Evolutionary conservation across 2,797 vertebrate species (phyloP).

Genomic region (Rhinogobio ventralis): DNA sequence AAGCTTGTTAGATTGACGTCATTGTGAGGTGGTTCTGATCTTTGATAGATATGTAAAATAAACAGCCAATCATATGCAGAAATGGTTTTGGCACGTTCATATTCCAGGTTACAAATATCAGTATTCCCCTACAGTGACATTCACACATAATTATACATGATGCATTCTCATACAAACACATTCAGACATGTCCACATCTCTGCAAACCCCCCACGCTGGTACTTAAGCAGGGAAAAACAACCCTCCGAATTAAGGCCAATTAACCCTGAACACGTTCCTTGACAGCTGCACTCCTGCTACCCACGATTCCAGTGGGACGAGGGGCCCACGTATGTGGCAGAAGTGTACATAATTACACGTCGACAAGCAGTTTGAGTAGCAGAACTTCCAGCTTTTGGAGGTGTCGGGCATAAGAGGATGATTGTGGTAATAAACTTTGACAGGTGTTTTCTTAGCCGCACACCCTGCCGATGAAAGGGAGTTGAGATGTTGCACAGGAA

Average conservation of each 20-base stretch:
- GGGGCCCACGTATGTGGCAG: slow-evolving; percentile 33
- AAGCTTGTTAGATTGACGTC: slow-evolving; percentile 7
- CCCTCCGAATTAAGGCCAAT: slow-evolving; percentile 62
- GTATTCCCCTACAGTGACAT: slow-evolving; percentile 37
- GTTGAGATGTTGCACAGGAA: slow-evolving; percentile 18
- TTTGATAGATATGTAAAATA: slow-evolving; percentile 49
- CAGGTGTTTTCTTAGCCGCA: slow-evolving; percentile 33
- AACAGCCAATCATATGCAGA: slow-evolving; percentile 52
- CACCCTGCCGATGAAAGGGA: slow-evolving; percentile 1
- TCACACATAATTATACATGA: slow-evolving; percentile 47
- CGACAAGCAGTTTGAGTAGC: slow-evolving; percentile 11
- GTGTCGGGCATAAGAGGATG: neutral
- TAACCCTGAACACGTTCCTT: slow-evolving; percentile 56
- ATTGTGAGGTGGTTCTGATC: slow-evolving; percentile 33
- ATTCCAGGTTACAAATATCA: slow-evolving; percentile 40
- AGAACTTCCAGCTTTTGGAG: slow-evolving; percentile 1
- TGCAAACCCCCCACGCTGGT: neutral
- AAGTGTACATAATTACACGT: slow-evolving; percentile 27
- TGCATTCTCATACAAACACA: slow-evolving; percentile 47
- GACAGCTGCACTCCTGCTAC: slow-evolving; percentile 40
- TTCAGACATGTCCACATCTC: slow-evolving; percentile 36
- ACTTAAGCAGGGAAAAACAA: slow-evolving; percentile 60
- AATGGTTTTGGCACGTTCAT: slow-evolving; percentile 44
- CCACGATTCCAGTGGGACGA: slow-evolving; percentile 35
- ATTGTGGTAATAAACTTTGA: slow-evolving; percentile 29